A percentile compares a stretch with the other conserved stretches of the same genome.
phyloP scores from a whole-genome alignment of 2,888 invertebrate species.

The Thereva nobilitata region DNA sequence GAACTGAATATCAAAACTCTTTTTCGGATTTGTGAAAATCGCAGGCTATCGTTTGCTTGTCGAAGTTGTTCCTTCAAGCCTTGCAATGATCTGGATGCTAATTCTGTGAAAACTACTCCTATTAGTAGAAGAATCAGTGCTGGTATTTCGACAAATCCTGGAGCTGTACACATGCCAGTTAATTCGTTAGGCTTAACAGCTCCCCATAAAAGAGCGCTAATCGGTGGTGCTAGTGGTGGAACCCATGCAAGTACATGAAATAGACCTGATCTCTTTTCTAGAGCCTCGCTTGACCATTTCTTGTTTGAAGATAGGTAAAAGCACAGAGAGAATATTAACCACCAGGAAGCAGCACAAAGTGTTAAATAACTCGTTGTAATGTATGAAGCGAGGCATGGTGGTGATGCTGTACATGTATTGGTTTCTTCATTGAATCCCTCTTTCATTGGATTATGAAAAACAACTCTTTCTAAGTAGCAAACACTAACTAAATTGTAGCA shows the following conservation, averaged over 20 bases:
- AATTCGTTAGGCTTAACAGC: slow-evolving; percentile 79
- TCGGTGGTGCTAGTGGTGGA: slow-evolving; percentile 81
- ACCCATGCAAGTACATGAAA: slow-evolving; percentile 89
- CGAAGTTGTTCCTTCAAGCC: slow-evolving; percentile 51
- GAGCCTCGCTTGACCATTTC: slow-evolving; percentile 91
- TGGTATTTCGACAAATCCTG: slow-evolving; percentile 56
- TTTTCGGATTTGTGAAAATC: slow-evolving; percentile 56
- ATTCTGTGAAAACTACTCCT: slow-evolving; percentile 54
- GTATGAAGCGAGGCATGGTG: slow-evolving; percentile 74
- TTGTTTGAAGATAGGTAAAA: slow-evolving; percentile 90
- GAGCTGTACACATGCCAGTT: slow-evolving; percentile 78
- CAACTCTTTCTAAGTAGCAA: slow-evolving; percentile 72
- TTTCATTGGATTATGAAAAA: slow-evolving; percentile 57
- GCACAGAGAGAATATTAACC: slow-evolving; percentile 83
- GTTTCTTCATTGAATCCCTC: slow-evolving; percentile 49
- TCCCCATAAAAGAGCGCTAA: slow-evolving; percentile 77
- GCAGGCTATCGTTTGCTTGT: slow-evolving; percentile 46
- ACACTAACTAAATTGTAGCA: slow-evolving; percentile 83
- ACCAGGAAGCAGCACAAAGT: slow-evolving; percentile 82
- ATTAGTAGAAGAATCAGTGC: slow-evolving; percentile 50
- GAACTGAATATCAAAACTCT: slow-evolving; percentile 55
- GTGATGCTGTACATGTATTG: slow-evolving; percentile 58
- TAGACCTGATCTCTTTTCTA: slow-evolving; percentile 82
- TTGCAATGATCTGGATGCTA: slow-evolving; percentile 54
- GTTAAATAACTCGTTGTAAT: slow-evolving; percentile 78